phyloP scores from a whole-genome alignment of 2,797 vertebrate species.

The Bradypodion ventrale region DNA sequence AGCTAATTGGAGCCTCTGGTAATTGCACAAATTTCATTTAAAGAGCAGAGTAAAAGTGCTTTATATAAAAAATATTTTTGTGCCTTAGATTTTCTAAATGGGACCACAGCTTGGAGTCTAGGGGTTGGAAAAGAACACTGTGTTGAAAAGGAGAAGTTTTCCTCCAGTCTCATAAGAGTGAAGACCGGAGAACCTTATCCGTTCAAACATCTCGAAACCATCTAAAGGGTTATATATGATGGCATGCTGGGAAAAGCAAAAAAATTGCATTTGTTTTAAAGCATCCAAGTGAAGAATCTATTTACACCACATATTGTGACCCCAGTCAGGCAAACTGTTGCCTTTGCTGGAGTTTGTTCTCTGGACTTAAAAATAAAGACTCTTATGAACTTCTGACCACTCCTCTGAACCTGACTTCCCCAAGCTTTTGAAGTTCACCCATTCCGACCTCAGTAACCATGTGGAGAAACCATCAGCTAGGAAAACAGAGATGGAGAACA shows the following conservation, averaged over 20 bases:
- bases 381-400: conserved; percentile 30
- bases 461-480: conserved; percentile 51
- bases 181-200: background rate
- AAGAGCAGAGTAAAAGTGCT: background rate
- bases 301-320: background rate
- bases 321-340: background rate
- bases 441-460: conserved; percentile 47
- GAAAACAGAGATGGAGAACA: conserved; percentile 58
- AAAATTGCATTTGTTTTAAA: background rate
- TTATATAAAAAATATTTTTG: background rate
- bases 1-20: background rate
- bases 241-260: background rate
- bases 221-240: too few species aligned
- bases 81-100: background rate
- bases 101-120: background rate
- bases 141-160: background rate
- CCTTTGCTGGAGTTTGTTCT: conserved; percentile 23
- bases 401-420: background rate
- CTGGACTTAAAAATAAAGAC: rapidly evolving
- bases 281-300: background rate
- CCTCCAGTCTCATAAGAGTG: background rate
- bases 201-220: background rate
- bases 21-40: background rate
- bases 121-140: background rate
- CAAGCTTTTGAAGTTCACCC: background rate